Base-by-base conservation (phyloP, 1,140 invertebrate genomes). In the Atta cephalotes region DNA sequence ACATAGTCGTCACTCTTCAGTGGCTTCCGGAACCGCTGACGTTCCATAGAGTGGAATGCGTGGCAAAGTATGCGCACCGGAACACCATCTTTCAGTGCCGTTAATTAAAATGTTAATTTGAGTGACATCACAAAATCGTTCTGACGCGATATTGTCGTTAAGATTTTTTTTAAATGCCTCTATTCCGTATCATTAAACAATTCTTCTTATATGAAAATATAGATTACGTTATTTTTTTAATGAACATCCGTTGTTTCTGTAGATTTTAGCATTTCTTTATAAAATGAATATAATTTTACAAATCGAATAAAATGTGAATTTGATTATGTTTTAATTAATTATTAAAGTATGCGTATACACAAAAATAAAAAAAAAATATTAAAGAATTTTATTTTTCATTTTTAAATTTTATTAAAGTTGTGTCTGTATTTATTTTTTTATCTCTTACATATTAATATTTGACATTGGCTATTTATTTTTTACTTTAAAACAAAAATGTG, bases 61-160 rank as follows among this genome's bases (percentile, higher is more conserved):
- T 10, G 49, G 53, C 58, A 35, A 84, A 63, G 39, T 76, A 84
- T 56, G 56, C 53, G n/a, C 45, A 28, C 49, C 35, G 49, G 49
- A 80, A 58, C 58, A 58, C 72, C 53, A 53, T 31, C 45, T 58
- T 70, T 39, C 45, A 21, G 62, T 81, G 62, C 16, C 68, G 66
- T 91, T 91, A 91, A 91, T 91, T 91, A 91, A 91, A 91, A 91
- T 91, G 87, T 91, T 91, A 91, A 91, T 91, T 89, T 51, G 56
- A 53, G 56, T 85, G 85, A 91, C 80, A 51, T 16, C 18, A 25
- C 28, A 78, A 77, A 74, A 77, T 68, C 35, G 7, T 31, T 81
- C 18, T 58, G 14, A 60, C n/a, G 51, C 39, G 25, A 68, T 21
- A 10, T 31, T 39, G 74, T 68, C 62, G 18, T 31, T 68, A 72